Percentiles rank a stretch among this genome's conserved stretches.
Conservation (phyloP, 2,113 vertebrate species). For the Choloepus hoffmanni region DNA sequence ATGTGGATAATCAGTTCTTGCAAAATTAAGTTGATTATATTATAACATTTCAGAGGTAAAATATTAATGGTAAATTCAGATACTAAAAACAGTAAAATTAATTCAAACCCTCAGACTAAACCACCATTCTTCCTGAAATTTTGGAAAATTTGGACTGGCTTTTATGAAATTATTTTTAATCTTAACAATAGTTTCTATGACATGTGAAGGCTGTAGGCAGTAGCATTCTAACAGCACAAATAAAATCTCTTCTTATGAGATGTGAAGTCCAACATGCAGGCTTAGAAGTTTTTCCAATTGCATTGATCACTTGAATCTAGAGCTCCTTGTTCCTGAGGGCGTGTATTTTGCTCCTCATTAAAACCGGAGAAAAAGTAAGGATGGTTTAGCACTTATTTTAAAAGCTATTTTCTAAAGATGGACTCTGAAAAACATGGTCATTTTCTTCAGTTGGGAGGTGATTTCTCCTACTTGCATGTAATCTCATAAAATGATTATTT, state of each 20-base stretch:
- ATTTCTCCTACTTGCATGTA: slow-evolving; percentile 78
- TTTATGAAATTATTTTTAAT: slow-evolving; percentile 69
- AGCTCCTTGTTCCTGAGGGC: slow-evolving; percentile 58
- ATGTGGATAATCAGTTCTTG: slow-evolving; percentile 49
- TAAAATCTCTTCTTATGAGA: slow-evolving; percentile 69
- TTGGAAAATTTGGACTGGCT: slow-evolving; percentile 47
- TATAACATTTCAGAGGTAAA: slow-evolving; percentile 58
- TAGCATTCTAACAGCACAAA: slow-evolving; percentile 59
- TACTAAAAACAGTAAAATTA: slow-evolving; percentile 60
- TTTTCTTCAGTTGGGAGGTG: slow-evolving; percentile 76
- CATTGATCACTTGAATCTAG: slow-evolving; percentile 74
- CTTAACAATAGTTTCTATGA: slow-evolving; percentile 62
- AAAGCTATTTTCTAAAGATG: slow-evolving; percentile 75
- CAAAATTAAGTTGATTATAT: slow-evolving; percentile 54
- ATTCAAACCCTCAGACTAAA: slow-evolving; percentile 48
- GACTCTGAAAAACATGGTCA: slow-evolving; percentile 72
- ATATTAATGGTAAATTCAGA: slow-evolving; percentile 53
- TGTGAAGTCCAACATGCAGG: slow-evolving; percentile 49
- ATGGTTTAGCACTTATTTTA: slow-evolving; percentile 70
- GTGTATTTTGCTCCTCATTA: slow-evolving; percentile 71
- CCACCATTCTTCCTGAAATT: slow-evolving; percentile 50
- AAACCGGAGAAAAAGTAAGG: slow-evolving; percentile 49
- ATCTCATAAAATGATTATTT: slow-evolving; percentile 76
- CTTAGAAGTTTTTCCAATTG: slow-evolving; percentile 64
- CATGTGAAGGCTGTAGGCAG: slow-evolving; percentile 62